phyloP scores from a whole-genome alignment of 2,797 vertebrate genomes.

The Falco peregrinus region DNA sequence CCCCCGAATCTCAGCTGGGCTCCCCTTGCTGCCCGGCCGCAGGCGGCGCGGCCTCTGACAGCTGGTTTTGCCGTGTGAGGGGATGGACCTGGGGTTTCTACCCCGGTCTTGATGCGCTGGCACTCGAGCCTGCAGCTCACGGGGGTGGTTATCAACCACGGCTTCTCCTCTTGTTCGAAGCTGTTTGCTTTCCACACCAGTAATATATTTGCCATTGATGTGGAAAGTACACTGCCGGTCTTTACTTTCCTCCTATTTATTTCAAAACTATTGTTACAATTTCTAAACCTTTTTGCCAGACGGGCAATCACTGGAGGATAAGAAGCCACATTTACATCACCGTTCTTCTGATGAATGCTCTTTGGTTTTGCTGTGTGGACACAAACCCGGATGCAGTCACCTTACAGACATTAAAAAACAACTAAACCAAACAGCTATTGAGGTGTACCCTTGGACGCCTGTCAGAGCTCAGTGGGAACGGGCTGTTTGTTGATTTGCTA shows the following conservation, averaged over 20 bases:
- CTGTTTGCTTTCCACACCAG: slow-evolving; percentile 63
- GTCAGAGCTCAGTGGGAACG: neutral
- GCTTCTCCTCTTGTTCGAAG: slow-evolving; percentile 9
- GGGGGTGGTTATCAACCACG: neutral
- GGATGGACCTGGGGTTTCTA: neutral
- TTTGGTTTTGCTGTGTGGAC: slow-evolving; percentile 18
- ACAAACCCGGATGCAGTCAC: slow-evolving; percentile 35
- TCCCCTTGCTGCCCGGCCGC: neutral
- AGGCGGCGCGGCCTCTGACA: neutral
- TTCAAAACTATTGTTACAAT: slow-evolving; percentile 59
- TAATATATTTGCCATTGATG: slow-evolving; percentile 49
- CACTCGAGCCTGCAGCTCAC: neutral
- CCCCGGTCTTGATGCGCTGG: neutral
- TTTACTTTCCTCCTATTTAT: slow-evolving; percentile 51
- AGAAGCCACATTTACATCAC: slow-evolving; percentile 40
- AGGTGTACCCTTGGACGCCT: neutral
- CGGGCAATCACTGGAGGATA: neutral
- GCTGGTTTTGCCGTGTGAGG: neutral
- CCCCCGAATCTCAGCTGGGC: neutral
- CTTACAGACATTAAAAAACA: neutral
- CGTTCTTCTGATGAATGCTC: slow-evolving; percentile 14
- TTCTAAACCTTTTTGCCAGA: slow-evolving; percentile 48
- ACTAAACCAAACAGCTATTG: neutral
- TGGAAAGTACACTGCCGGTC: slow-evolving; percentile 65
- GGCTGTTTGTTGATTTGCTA: neutral